phyloP scores from a whole-genome alignment of 2,113 vertebrate genomes.

The Hyla sarda region DNA sequence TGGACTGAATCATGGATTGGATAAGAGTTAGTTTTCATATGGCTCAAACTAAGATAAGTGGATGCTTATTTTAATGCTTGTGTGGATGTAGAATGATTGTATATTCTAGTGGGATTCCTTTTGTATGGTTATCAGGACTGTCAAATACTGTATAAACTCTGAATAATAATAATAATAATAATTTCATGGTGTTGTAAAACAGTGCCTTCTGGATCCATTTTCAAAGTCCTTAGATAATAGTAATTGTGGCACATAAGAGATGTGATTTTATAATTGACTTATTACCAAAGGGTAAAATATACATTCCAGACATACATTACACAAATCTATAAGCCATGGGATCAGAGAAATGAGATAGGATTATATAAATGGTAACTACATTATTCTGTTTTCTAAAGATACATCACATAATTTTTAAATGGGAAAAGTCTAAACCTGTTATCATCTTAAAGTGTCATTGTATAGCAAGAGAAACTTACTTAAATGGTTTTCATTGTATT shows the following conservation, averaged over 20 bases:
- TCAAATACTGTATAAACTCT: too few species aligned
- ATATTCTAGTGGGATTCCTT: background rate
- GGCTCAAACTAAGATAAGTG: background rate
- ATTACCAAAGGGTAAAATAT: background rate
- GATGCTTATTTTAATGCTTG: background rate
- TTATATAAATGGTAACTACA: too few species aligned
- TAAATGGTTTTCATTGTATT: too few species aligned
- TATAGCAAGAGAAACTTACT: too few species aligned
- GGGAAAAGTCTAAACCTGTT: too few species aligned
- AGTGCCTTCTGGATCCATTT: background rate
- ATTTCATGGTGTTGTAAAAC: background rate
- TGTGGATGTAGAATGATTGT: background rate
- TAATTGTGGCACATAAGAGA: background rate
- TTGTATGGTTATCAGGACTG: background rate
- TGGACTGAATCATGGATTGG: background rate
- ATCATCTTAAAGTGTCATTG: too few species aligned
- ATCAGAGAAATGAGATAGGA: too few species aligned
- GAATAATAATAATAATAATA: too few species aligned
- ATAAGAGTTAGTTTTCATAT: background rate
- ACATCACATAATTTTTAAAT: too few species aligned
- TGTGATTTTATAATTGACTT: background rate
- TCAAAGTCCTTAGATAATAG: background rate
- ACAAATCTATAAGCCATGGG: background rate
- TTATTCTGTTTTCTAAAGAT: too few species aligned
- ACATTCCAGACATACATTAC: too few species aligned